Evolutionary conservation across 2,113 vertebrate genomes (phyloP).

Genomic region (Campylomormyrus tamandua): DNA sequence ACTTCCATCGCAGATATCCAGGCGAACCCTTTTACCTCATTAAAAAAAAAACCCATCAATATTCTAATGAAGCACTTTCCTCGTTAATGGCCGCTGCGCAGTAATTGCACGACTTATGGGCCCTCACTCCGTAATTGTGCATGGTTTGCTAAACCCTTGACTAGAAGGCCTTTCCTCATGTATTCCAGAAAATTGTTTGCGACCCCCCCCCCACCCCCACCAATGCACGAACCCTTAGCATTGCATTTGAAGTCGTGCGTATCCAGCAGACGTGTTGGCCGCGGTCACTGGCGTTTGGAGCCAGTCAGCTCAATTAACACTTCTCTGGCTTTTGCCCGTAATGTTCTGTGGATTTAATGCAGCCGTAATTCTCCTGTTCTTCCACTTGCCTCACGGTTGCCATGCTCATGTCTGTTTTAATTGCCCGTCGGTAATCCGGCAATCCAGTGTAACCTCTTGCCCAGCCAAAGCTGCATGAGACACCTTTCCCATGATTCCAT

Average conservation of each 20-base stretch:
- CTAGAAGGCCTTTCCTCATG: not conserved
- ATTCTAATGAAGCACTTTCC: not conserved
- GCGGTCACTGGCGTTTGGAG: not conserved
- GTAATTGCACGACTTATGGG: not conserved
- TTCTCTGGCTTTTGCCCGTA: not conserved
- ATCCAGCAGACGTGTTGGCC: not conserved
- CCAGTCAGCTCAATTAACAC: not conserved
- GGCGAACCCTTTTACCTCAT: not conserved
- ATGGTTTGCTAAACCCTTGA: not conserved
- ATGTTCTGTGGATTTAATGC: not conserved
- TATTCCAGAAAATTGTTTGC: conserved; percentile 2
- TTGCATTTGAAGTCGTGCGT: not conserved
- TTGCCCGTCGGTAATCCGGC: not conserved
- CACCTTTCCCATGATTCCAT: not conserved
- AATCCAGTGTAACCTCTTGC: not conserved
- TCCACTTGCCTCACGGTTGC: not conserved
- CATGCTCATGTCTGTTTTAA: not conserved
- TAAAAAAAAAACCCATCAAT: not conserved
- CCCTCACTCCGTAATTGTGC: not conserved
- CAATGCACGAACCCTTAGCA: not conserved
- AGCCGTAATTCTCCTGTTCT: not conserved
- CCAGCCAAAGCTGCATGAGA: not conserved
- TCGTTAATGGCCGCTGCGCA: not conserved
- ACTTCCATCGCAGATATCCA: not conserved
- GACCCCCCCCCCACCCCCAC: not conserved